These are phyloP conservation scores for Acrobasis suavella DNA, from an alignment of 2,888 invertebrate genomes.

Conservation along the genomic window DNA sequence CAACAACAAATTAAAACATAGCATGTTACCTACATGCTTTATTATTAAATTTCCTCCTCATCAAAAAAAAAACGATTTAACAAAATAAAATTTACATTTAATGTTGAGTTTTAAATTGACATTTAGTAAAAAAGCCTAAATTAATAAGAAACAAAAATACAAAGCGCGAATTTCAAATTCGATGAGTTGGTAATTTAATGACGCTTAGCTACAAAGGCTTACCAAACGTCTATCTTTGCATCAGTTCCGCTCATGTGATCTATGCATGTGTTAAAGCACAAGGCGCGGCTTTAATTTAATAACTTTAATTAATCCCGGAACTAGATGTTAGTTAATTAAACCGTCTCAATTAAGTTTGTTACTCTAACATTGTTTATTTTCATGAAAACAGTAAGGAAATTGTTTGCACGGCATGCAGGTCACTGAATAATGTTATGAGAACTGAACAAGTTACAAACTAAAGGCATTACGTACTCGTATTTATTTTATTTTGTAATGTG, in stretches of 20 bases:
- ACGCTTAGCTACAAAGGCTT: background rate
- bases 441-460: too few species aligned
- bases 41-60: too few species aligned
- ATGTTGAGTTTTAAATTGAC: too few species aligned
- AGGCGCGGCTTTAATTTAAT: conserved; percentile 10
- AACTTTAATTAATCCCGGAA: conserved; percentile 12
- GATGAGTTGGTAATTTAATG: background rate
- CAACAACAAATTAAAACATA: too few species aligned
- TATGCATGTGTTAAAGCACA: background rate
- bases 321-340: background rate
- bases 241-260: conserved; percentile 7
- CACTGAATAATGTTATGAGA: too few species aligned
- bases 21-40: too few species aligned
- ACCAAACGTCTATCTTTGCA: background rate
- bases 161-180: background rate
- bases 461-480: too few species aligned
- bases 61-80: too few species aligned
- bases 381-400: background rate
- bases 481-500: too few species aligned
- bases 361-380: background rate
- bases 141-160: background rate
- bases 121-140: too few species aligned
- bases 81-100: too few species aligned
- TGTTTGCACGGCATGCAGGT: background rate
- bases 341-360: background rate